Base-by-base conservation (phyloP, 2,797 vertebrate species). In the Serranus cabrilla region DNA sequence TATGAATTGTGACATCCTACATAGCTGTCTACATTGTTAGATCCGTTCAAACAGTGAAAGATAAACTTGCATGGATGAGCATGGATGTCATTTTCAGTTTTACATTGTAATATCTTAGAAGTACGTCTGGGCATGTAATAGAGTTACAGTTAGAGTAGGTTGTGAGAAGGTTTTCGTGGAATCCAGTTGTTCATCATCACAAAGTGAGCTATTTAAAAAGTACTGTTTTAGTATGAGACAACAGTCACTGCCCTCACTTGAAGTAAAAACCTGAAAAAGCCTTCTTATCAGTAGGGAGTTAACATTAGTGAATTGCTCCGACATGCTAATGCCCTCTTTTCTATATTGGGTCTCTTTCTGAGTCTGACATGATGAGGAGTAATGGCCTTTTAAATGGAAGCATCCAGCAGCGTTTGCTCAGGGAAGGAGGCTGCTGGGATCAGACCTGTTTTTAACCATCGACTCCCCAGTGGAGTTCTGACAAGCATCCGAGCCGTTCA, bases 351-450 rank as follows among this genome's bases (percentile, higher is more conserved):
- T 82, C 59, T 62, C 45, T 71, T 57, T 71, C 70, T 39, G 65
- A 40, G 55, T 56, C 40, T 64, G 82, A 71, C 65, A 63, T 65
- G 74, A 81, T 78, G 71, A 78, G 60, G n/a, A 78, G 47, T 58
- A 81, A 79, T 77, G 70, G 79, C 56, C 27, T 71, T 69, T 84
- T 69, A 63, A 81, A 80, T 80, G 50, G 54, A 63, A 64, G 64
- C 70, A 74, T 63, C 66, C 67, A 59, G 37, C 71, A 71, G 75
- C 9, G 46, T 67, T 76, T 65, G 50, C 64, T 68, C 52, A 60
- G 70, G 43, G 58, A 67, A 49, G 64, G 6, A 27, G 60, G 54
- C 72, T 71, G 55, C 23, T 62, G 75, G 31, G 68, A 83, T 80
- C 58, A 83, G 76, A 71, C 73, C 74, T 77, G 74, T 80, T 85